These are phyloP conservation scores for Silurus glanis DNA, from an alignment of 2,113 vertebrate genomes.

Conservation along the genomic window DNA sequence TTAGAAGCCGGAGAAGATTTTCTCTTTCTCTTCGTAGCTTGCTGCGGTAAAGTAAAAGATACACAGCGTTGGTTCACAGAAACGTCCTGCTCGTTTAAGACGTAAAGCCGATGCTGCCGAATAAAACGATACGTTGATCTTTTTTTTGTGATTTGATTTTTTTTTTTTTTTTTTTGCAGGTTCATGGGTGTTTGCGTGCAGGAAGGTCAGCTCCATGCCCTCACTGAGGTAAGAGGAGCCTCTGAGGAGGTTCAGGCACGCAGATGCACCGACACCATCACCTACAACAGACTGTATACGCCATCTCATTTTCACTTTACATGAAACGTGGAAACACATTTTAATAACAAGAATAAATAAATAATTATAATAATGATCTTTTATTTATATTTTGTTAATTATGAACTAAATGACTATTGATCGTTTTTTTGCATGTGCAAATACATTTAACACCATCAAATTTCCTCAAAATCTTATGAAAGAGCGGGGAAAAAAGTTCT, in stretches of 20 bases:
- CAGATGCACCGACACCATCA: not conserved
- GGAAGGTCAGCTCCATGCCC: conserved; percentile 94
- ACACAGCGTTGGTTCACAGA: no score
- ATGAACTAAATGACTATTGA: no score
- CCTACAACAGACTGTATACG: not conserved
- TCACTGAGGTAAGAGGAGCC: conserved; percentile 89
- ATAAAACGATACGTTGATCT: not conserved
- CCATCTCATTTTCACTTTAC: no score
- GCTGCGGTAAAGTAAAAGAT: not conserved
- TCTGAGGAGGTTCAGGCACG: conserved; percentile 22
- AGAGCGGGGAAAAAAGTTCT: no score
- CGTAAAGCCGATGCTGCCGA: no score
- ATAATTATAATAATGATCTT: no score
- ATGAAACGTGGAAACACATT: no score
- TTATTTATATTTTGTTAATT: no score
- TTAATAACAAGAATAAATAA: no score
- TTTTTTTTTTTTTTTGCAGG: conserved; percentile 69
- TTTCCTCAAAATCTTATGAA: no score
- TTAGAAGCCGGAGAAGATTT: not conserved
- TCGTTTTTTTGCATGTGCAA: no score
- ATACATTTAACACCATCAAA: no score
- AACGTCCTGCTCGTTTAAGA: not conserved
- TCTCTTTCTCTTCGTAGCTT: not conserved
- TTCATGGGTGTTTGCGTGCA: conserved; percentile 98
- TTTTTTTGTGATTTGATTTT: not conserved